Percentiles rank a stretch among this genome's conserved stretches.
Conservation (phyloP, 2,113 vertebrate species). For the Gorsachius goisagi region DNA sequence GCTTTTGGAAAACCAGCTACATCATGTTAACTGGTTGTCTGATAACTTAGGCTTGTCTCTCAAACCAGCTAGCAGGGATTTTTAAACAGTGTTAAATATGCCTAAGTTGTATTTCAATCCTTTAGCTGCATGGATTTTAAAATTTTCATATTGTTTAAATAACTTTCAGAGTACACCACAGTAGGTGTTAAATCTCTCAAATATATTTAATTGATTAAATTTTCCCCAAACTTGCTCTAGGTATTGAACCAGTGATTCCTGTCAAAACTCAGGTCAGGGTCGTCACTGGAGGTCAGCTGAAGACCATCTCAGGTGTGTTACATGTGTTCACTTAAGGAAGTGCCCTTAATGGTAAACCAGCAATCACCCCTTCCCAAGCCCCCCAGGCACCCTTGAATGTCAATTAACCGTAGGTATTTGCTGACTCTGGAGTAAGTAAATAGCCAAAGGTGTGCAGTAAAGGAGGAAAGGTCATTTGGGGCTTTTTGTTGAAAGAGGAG, state of each 20-base stretch:
- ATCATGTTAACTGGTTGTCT: neutral
- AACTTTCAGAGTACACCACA: neutral
- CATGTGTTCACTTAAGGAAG: neutral
- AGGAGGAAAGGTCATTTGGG: neutral
- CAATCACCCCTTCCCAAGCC: neutral
- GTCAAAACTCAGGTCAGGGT: neutral
- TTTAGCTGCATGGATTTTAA: neutral
- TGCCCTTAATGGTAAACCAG: neutral
- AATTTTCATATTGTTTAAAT: neutral
- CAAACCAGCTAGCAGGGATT: neutral
- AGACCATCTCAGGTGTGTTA: neutral
- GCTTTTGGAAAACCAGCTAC: neutral
- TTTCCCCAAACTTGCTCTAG: neutral
- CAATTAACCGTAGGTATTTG: neutral
- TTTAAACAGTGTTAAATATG: neutral
- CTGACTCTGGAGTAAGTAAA: neutral
- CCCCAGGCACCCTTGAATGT: neutral
- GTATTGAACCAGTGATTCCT: neutral
- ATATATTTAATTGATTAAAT: neutral
- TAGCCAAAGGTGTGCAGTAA: neutral
- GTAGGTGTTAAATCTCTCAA: neutral
- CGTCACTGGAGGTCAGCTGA: neutral
- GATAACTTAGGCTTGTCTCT: neutral
- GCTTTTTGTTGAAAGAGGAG: neutral
- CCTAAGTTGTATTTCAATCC: neutral